Evolutionary conservation across 2,888 invertebrate genomes (phyloP).

Genomic region (Diloba caeruleocephala): DNA sequence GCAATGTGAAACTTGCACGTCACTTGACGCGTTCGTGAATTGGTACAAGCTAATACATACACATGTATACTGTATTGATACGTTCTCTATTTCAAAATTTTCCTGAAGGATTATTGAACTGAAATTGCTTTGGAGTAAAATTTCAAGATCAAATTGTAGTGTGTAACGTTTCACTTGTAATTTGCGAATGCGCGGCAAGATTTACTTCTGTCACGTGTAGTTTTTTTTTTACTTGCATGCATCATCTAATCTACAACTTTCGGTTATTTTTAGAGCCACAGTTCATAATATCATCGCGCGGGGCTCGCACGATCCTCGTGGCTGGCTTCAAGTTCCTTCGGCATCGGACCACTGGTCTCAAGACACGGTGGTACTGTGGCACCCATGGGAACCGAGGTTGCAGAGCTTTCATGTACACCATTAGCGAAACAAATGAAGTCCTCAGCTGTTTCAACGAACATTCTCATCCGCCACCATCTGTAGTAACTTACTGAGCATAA

Average conservation of each 20-base stretch:
- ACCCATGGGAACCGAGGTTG: slow-evolving; percentile 53
- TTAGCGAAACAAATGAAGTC: slow-evolving; percentile 25
- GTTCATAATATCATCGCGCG: slow-evolving; percentile 20
- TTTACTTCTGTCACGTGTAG: too few species aligned
- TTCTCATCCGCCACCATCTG: slow-evolving; percentile 33
- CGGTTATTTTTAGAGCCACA: slow-evolving; percentile 9
- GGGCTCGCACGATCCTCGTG: slow-evolving; percentile 20
- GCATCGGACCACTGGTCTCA: slow-evolving; percentile 14
- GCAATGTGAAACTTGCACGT: too few species aligned
- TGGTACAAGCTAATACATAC: too few species aligned
- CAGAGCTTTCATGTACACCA: slow-evolving; percentile 48
- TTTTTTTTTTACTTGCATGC: too few species aligned
- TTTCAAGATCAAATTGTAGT: too few species aligned
- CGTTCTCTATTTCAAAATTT: too few species aligned
- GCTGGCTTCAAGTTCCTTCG: slow-evolving; percentile 18
- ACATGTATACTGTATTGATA: too few species aligned
- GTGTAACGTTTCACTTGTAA: too few species aligned
- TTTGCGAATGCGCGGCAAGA: too few species aligned
- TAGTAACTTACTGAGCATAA: slow-evolving; percentile 10
- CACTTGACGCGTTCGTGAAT: too few species aligned
- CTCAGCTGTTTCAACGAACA: slow-evolving; percentile 51
- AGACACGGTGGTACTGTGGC: slow-evolving; percentile 48
- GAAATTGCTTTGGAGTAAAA: too few species aligned
- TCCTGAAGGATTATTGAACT: too few species aligned
- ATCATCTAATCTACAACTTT: not conserved